Base-by-base conservation (phyloP, 2,797 vertebrate species). In the Malacoctenus gilli region DNA sequence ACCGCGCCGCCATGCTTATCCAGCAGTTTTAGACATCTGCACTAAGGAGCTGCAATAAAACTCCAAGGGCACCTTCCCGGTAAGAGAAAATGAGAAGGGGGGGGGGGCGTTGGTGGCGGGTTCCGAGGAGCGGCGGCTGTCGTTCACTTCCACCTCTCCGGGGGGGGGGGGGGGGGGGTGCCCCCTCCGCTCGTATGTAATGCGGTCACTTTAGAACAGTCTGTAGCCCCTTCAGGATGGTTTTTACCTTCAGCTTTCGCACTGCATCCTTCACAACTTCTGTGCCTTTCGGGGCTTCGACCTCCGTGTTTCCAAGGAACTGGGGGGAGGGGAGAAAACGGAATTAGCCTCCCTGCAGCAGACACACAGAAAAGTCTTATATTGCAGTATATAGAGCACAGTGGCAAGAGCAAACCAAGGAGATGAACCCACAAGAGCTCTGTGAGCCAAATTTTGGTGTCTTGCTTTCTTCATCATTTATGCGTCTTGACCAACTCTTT, bases 231-330 rank as follows among this genome's bases (percentile, higher is more conserved):
- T 63, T 37, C 12, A 21, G 66, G 64, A 60, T 37, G 3, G 69
- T 82, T 83, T 94, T 83, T 94, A 99, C 97, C 96, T 99, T 98
- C 8, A 99, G 90, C 79, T 99, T 98, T 65, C 96, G 92, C 32
- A 99, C 97, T 15, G 97, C 97, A 80, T 99, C 97, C 90, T 92
- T 95, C 22, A 98, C 96, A 52, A 98, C 91, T 77, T 99, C 96
- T 1, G 97, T 97, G 83, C 97, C 97, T 91, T 99, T 99, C 0
- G 97, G 96, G 51, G 96, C 94, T 49, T 98, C 96, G 65, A 99
- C 97, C 84, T 98, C 97, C 0, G 96, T 95, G 82, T 94, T 96
- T 84, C 97, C 97, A 44, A 98, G 95, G 87, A 98, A 98, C 97
- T 93, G 68, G 8, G 70, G 38, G 20, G 48, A 20, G 54, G 67